phyloP scores from a whole-genome alignment of 2,797 vertebrate genomes.

The Crenuchus spilurus region DNA sequence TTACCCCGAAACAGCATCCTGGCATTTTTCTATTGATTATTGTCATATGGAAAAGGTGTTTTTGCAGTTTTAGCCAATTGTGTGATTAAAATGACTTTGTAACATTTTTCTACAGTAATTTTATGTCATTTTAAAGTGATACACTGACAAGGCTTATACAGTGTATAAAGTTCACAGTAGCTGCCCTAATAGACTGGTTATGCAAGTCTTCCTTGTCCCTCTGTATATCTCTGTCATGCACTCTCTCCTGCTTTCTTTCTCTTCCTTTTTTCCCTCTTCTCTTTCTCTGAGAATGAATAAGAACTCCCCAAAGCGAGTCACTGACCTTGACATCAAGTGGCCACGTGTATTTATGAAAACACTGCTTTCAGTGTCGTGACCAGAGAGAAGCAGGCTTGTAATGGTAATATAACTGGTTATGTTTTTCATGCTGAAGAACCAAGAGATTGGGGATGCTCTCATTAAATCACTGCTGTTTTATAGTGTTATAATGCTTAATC shows the following conservation, averaged over 20 bases:
- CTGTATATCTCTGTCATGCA: conserved; percentile 26
- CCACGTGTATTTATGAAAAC: conserved; percentile 53
- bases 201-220: conserved; percentile 59
- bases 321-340: conserved; percentile 63
- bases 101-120: too few relatives aligned
- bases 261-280: conserved; percentile 39
- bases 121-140: too few relatives aligned
- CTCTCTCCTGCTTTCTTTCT: conserved; percentile 53
- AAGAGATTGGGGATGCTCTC: background rate
- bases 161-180: conserved; percentile 11
- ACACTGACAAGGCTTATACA: too few relatives aligned
- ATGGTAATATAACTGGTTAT: conserved; percentile 6
- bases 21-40: too few relatives aligned
- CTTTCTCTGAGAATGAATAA: conserved; percentile 61
- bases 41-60: too few relatives aligned
- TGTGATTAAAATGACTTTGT: too few relatives aligned
- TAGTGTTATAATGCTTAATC: conserved; percentile 27
- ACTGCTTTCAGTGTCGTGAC: conserved; percentile 35
- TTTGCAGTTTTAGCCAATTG: too few relatives aligned
- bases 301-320: conserved; percentile 68
- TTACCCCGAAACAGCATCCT: conserved; percentile 30
- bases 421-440: background rate
- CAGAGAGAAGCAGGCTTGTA: background rate
- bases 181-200: conserved; percentile 64
- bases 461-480: conserved; percentile 3